Evolutionary conservation across 2,113 vertebrate genomes (phyloP).

Genomic region (Anas platyrhynchos): DNA sequence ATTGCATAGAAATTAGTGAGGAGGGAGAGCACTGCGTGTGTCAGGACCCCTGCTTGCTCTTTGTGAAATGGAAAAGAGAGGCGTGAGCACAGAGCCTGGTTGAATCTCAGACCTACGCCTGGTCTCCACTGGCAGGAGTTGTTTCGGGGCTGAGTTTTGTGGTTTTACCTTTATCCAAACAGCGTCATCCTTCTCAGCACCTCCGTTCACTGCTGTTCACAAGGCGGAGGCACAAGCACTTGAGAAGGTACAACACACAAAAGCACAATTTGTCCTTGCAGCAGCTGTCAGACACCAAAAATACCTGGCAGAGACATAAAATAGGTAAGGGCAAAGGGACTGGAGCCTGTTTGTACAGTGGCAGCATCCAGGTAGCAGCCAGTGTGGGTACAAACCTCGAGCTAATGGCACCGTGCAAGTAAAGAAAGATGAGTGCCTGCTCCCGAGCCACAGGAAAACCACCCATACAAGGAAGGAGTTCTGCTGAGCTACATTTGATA

Average conservation of each 20-base stretch:
- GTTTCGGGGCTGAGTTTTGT: background rate
- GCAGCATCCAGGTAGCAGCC: background rate
- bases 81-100: background rate
- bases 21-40: background rate
- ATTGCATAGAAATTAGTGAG: background rate
- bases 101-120: rapidly evolving
- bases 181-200: background rate
- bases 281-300: background rate
- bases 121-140: rapidly evolving
- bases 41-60: background rate
- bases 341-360: rapidly evolving
- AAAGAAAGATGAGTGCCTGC: background rate
- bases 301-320: background rate
- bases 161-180: background rate
- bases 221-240: rapidly evolving
- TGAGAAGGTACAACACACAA: background rate
- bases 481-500: rapidly evolving
- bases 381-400: background rate
- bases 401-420: rapidly evolving
- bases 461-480: background rate
- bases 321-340: background rate
- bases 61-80: background rate
- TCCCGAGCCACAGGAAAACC: background rate
- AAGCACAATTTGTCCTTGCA: background rate
- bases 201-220: rapidly evolving